Evolutionary conservation across 2,888 invertebrate genomes (phyloP), one percentile per base, ranked within the genome.

Genomic region (Mellilla xanthometata): DNA sequence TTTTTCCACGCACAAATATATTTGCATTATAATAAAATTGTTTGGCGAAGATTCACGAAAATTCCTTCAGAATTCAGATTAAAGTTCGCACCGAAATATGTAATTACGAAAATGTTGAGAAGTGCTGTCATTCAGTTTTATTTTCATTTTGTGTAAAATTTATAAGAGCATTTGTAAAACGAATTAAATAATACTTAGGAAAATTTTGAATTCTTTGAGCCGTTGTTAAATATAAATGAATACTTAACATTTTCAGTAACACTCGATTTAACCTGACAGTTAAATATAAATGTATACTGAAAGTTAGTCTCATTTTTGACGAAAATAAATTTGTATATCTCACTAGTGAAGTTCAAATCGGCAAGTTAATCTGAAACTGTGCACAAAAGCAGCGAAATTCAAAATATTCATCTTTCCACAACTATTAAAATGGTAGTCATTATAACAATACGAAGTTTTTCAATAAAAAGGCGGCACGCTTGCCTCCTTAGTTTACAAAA

Each of bases 401-500:
- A 19, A 19, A 1, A 19, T 19, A 19, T 19, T 19, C 15, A 19
- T 19, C 15, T 19, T 19, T 19, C 15, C 15, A 19, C 15, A 39
- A 39, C 35, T 29, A 47, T 24, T 30, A 41, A 32, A 38, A 33
- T 5, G 34, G 12, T 42, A 39, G 40, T 41, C 40, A 42, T 42
- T 42, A 29, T 33, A 32, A 29, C 19, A 48, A 29, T 33, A 32
- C 23, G 27, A 48, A 38, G 29, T 42, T 48, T 42, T 42, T 19
- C 47, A 38, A 42, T 48, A 48, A 33, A 48, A 41, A 36, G n/a
- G 7, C 36, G 30, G n/a, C 23, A 36, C 39, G 28, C 41, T 38
- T 40, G 47, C 55, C 39, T 19, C 61, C 52, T 65, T 65, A 30
- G 15, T 19, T 19, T 19, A 6, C 6, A 19, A 1, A 3, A 19